Conservation (phyloP, 2,888 invertebrate genomes). For the Leuctra nigra region DNA sequence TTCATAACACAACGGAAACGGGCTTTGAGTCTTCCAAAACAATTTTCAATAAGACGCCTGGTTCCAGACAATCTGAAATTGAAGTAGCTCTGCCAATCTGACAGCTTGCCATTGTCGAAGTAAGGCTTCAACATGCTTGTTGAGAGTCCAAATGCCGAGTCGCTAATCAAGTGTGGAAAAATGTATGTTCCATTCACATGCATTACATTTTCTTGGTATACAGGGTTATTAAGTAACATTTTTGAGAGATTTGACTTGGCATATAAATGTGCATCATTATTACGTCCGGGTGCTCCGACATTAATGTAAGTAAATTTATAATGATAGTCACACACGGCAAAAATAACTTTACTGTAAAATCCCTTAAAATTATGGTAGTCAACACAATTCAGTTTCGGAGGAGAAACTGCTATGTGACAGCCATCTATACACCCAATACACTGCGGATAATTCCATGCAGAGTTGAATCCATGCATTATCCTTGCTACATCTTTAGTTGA, state of each 20-base stretch:
- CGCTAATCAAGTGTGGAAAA: background rate
- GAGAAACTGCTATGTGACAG: conserved; percentile 17
- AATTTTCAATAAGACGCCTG: background rate
- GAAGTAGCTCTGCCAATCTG: background rate
- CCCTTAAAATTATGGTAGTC: too few relatives aligned
- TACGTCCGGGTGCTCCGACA: too few relatives aligned
- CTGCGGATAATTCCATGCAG: conserved; percentile 19
- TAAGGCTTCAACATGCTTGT: background rate
- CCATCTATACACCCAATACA: conserved; percentile 17
- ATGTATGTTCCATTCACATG: background rate
- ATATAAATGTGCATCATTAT: too few relatives aligned
- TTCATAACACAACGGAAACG: background rate
- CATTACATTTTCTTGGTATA: background rate
- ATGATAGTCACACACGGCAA: too few relatives aligned
- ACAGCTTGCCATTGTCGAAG: background rate
- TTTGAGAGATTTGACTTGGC: too few relatives aligned
- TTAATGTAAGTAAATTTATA: too few relatives aligned
- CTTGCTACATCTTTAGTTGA: too few relatives aligned
- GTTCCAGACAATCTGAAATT: background rate
- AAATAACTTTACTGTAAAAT: too few relatives aligned
- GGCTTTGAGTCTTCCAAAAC: background rate
- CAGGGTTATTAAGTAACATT: background rate
- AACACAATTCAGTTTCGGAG: too few relatives aligned
- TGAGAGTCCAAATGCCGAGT: background rate
- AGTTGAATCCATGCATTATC: conserved; percentile 6